A percentile compares a stretch with the other conserved stretches of the same genome.
Evolutionary conservation across 2,113 vertebrate species (phyloP).

Genomic region (Nestor notabilis): DNA sequence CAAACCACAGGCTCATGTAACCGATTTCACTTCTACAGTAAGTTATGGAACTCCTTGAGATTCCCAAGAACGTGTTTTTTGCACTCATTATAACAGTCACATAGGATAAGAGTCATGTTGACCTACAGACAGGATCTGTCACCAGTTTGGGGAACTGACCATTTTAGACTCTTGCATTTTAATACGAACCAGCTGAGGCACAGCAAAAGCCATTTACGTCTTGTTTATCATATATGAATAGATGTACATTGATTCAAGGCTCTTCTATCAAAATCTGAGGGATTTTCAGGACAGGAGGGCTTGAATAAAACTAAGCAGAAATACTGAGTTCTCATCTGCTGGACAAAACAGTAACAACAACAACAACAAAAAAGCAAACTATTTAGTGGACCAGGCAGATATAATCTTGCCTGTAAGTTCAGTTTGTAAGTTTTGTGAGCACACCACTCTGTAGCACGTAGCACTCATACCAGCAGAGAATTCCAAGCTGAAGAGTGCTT

Average conservation of each 20-base stretch:
- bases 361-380: not conserved
- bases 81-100: not conserved
- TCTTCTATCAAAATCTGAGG: not conserved
- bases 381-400: not conserved
- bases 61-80: not conserved
- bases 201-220: not conserved
- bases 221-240: not conserved
- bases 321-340: not conserved
- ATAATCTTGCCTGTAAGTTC: not conserved
- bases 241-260: not conserved
- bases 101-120: not conserved
- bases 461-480: not conserved
- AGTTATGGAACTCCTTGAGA: not conserved
- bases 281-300: not conserved
- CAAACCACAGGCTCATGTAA: conserved; percentile 60
- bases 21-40: conserved; percentile 22
- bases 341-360: too few relatives aligned
- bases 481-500: not conserved
- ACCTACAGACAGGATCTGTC: conserved; percentile 26
- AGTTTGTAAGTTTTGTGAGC: not conserved
- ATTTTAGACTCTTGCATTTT: conserved; percentile 11
- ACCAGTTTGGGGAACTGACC: not conserved
- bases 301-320: not conserved
- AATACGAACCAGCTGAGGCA: conserved; percentile 17
- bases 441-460: not conserved